phyloP scores from a whole-genome alignment of 2,113 vertebrate species.

The Parus major region DNA sequence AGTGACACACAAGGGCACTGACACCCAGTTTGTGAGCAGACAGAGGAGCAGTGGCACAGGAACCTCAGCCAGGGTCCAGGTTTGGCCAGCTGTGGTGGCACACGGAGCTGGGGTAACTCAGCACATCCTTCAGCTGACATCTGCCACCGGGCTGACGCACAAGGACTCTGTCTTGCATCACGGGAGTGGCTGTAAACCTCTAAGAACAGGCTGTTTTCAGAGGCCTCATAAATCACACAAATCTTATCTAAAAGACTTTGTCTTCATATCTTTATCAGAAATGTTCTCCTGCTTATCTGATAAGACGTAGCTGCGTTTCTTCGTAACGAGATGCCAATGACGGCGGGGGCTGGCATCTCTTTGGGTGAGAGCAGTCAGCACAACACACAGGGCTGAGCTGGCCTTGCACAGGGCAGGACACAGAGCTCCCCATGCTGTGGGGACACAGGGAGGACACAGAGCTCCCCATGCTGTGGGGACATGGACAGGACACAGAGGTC shows the following conservation, averaged over 20 bases:
- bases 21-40: neutral
- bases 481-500: neutral
- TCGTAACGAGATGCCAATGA: neutral
- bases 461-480: too few species aligned
- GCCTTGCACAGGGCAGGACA: neutral
- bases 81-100: neutral
- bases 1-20: rapidly evolving
- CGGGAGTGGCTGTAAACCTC: neutral
- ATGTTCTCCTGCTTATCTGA: neutral
- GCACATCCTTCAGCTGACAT: neutral
- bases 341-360: neutral
- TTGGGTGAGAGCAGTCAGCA: neutral
- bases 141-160: neutral
- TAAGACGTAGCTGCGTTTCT: rapidly evolving
- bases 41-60: neutral
- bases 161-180: neutral
- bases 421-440: neutral
- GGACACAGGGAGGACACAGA: neutral
- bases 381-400: neutral
- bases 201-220: neutral
- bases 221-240: neutral
- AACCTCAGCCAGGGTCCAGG: neutral
- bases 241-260: neutral
- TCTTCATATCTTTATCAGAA: neutral
- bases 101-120: rapidly evolving